Conservation (phyloP, 2,888 invertebrate species). For the Eurytoma californica region DNA sequence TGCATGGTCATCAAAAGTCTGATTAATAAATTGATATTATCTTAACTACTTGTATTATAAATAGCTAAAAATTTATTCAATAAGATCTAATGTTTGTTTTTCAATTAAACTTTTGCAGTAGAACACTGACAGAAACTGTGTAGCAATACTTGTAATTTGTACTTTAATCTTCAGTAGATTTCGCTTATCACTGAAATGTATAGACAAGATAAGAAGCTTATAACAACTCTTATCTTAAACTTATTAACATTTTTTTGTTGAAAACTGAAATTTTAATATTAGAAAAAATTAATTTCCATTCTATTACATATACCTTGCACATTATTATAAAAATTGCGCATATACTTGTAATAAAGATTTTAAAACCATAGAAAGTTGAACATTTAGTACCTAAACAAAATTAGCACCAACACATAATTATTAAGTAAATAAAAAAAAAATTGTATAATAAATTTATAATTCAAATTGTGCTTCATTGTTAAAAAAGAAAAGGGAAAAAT, state of each 20-base stretch:
- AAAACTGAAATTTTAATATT: not conserved
- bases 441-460: too few relatives aligned
- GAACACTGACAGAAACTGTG: not conserved
- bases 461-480: too few relatives aligned
- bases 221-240: conserved; percentile 18
- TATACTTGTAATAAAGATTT: too few relatives aligned
- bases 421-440: not conserved
- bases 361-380: too few relatives aligned
- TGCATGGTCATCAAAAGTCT: too few relatives aligned
- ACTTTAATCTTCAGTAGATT: conserved; percentile 9
- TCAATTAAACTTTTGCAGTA: not conserved
- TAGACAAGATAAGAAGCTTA: conserved; percentile 18
- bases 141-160: conserved; percentile 10
- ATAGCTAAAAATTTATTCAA: not conserved
- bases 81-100: too few relatives aligned
- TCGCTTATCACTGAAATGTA: conserved; percentile 11
- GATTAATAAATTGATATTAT: too few relatives aligned
- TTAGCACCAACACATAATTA: not conserved
- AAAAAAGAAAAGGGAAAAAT: not conserved
- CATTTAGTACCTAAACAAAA: not conserved
- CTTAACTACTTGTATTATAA: not conserved
- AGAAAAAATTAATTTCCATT: not conserved
- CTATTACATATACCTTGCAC: not conserved
- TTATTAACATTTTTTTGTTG: not conserved
- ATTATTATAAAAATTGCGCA: too few relatives aligned